These are phyloP conservation scores for Cephus spinipes DNA, from an alignment of 2,888 invertebrate species.

Conservation along the genomic window DNA sequence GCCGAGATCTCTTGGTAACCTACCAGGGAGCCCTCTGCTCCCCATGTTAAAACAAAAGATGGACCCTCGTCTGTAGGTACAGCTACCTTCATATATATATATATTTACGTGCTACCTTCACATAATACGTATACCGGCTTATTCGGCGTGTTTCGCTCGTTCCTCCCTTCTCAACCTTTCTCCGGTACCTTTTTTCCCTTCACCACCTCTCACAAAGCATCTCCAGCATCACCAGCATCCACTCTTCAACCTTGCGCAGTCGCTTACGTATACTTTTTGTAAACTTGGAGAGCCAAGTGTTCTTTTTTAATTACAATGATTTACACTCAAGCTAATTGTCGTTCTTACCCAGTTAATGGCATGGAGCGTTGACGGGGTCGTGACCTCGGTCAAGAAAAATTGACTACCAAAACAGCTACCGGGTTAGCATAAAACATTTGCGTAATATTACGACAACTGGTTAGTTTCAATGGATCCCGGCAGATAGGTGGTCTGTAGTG, in stretches of 20 bases:
- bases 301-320: slow-evolving; percentile 24
- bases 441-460: not conserved
- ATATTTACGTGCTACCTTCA: not conserved
- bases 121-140: not conserved
- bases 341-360: slow-evolving; percentile 10
- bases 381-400: slow-evolving; percentile 16
- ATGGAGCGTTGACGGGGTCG: slow-evolving; percentile 12
- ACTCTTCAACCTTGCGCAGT: not conserved
- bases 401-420: slow-evolving; percentile 1
- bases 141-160: not conserved
- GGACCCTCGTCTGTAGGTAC: slow-evolving; percentile 25
- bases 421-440: not conserved
- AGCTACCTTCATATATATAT: not conserved
- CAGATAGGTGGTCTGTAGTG: not conserved
- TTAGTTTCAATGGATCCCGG: not conserved
- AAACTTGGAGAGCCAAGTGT: not conserved
- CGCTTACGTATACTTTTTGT: not conserved
- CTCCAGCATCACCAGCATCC: not conserved
- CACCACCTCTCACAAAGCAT: not conserved
- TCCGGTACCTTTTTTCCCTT: not conserved
- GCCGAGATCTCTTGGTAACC: slow-evolving; percentile 56
- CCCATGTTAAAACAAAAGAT: slow-evolving; percentile 53
- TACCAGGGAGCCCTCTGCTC: slow-evolving; percentile 37
- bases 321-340: slow-evolving; percentile 22
- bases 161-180: not conserved